Evolutionary conservation across 2,113 vertebrate genomes (phyloP).

Genomic region (Pyxicephalus adspersus): DNA sequence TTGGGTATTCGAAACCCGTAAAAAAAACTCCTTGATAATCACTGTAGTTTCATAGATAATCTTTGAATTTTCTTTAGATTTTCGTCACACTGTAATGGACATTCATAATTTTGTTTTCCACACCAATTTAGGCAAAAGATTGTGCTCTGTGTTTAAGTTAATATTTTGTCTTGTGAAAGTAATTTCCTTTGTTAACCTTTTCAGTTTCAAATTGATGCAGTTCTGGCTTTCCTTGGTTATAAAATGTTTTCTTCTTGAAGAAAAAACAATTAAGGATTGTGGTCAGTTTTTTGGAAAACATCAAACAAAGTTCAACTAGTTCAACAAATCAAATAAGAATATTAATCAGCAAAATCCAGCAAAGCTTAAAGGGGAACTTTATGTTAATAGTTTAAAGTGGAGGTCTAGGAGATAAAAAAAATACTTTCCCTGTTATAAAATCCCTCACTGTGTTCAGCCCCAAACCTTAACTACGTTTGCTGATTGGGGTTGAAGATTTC

Average conservation of each 20-base stretch:
- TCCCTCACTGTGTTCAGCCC: too few relatives aligned
- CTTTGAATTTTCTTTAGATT: constrained; percentile 20
- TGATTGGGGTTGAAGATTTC: too few relatives aligned
- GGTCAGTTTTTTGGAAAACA: background rate
- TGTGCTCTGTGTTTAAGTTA: background rate
- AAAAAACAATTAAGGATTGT: background rate
- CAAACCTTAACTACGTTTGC: too few relatives aligned
- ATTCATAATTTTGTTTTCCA: background rate
- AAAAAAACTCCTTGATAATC: constrained; percentile 15
- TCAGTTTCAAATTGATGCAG: background rate
- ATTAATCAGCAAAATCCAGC: too few relatives aligned
- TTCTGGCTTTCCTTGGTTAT: background rate
- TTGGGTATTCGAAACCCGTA: constrained; percentile 6
- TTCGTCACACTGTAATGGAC: background rate
- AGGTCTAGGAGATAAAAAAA: too few relatives aligned
- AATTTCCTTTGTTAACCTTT: background rate
- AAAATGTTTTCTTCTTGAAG: background rate
- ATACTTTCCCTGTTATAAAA: too few relatives aligned
- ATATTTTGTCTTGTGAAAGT: background rate
- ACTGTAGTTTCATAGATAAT: constrained; percentile 33
- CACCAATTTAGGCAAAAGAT: background rate
- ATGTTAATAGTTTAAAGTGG: too few relatives aligned
- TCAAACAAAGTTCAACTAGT: too few relatives aligned
- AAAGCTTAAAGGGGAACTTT: too few relatives aligned
- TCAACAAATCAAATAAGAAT: too few relatives aligned